These are phyloP conservation scores for Notospermus geniculatus DNA, from an alignment of 1,140 invertebrate species.

Conservation along the genomic window DNA sequence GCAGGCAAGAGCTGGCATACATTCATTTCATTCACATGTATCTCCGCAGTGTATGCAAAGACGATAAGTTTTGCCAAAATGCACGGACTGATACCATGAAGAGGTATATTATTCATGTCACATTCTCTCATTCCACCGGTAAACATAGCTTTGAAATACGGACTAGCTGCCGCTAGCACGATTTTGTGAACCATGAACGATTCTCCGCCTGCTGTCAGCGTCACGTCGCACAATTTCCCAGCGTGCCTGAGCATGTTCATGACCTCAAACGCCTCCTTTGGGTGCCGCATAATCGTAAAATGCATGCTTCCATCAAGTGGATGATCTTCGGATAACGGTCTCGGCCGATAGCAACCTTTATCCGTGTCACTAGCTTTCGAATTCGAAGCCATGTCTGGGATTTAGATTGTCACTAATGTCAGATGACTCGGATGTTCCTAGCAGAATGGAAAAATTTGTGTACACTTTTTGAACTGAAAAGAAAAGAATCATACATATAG, in stretches of 20 bases:
- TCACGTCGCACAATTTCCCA: slow-evolving; percentile 74
- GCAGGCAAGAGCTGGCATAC: slow-evolving; percentile 86
- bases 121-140: slow-evolving; percentile 89
- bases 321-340: slow-evolving; percentile 43
- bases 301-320: slow-evolving; percentile 71
- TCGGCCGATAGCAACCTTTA: slow-evolving; percentile 34
- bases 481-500: too few relatives aligned
- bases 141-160: slow-evolving; percentile 87
- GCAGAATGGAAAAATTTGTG: too few relatives aligned
- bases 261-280: slow-evolving; percentile 80
- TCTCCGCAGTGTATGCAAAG: slow-evolving; percentile 89
- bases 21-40: slow-evolving; percentile 83
- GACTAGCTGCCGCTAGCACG: slow-evolving; percentile 51
- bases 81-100: slow-evolving; percentile 84
- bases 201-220: slow-evolving; percentile 43
- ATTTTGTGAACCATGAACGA: slow-evolving; percentile 50
- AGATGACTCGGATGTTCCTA: too few relatives aligned
- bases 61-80: slow-evolving; percentile 79
- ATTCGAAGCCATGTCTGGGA: too few relatives aligned
- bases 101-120: slow-evolving; percentile 78
- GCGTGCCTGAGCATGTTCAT: slow-evolving; percentile 86
- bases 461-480: too few relatives aligned
- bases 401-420: too few relatives aligned
- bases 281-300: slow-evolving; percentile 80
- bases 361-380: too few relatives aligned